Base-by-base conservation (phyloP, 2,888 invertebrate genomes). In the Noctua janthina region DNA sequence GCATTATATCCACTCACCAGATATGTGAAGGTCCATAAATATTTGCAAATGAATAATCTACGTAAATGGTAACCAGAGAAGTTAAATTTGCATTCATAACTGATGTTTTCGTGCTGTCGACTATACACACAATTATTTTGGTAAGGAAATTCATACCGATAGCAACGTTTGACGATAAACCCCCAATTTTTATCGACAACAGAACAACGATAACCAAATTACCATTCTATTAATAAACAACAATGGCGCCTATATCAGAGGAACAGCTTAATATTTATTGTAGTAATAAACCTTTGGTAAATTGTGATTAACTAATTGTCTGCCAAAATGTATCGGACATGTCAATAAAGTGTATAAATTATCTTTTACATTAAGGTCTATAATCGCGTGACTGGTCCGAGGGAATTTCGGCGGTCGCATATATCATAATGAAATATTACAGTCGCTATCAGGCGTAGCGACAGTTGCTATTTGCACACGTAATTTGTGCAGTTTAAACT, bases 381-480 rank as follows among this genome's bases (percentile, higher is more conserved):
- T 83, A 87, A 87, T 90, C 79, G 91, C 86, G 81, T 89, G 89
- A 64, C 80, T 79, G 67, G 56, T n/a, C 73, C 76, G 67, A 74
- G 86, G 75, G 86, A 86, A 86, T 89, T 87, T 78, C 79, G 87
- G 71, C 75, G 62, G 74, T 75, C 75, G 71, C 74, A 77, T 87
- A 75, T 81, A 67, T 82, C 82, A 83, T 84, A 76, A 86, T 85
- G 87, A 90, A 91, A 91, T 91, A 91, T 86, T 86, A 84, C 77
- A 79, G 79, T 86, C 76, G 86, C 84, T 89, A 90, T 91, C 88
- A 79, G 83, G 67, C 89, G 89, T 90, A 89, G 81, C 86, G 87
- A 88, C 89, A 91, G 88, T 82, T 86, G 88, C 86, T 89, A 89
- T 90, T 89, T 85, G 78, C 79, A 86, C 86, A 83, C 78, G 79